These are phyloP conservation scores for Imbricaverruca yamaguchii DNA, from an alignment of 2,888 invertebrate genomes.

Conservation along the genomic window DNA sequence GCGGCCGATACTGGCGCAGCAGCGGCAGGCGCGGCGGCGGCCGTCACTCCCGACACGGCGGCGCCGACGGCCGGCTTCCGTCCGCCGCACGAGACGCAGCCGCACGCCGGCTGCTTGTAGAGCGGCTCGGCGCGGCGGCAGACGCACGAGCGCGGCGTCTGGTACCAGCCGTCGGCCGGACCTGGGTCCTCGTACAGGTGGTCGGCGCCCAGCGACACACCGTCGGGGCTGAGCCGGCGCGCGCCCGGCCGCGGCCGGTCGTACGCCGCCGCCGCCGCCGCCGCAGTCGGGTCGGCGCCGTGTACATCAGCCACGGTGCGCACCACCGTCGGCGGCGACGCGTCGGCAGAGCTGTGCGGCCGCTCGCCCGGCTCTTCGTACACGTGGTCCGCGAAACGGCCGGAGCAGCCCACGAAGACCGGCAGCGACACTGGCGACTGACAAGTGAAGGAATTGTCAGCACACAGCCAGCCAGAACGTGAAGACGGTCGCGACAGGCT, in stretches of 20 bases:
- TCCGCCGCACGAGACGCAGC: not conserved
- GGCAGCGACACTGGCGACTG: no score
- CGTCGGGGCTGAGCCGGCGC: not conserved
- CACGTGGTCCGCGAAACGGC: not conserved
- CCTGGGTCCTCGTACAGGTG: constrained; percentile 15
- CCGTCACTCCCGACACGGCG: not conserved
- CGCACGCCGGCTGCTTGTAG: not conserved
- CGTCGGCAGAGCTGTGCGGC: not conserved
- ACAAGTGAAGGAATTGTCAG: no score
- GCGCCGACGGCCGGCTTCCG: constrained; percentile 1
- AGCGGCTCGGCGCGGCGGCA: not conserved
- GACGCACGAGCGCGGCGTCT: not conserved
- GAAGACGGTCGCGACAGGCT: no score
- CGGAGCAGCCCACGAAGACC: no score
- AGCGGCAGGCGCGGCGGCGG: not conserved
- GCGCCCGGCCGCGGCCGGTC: not conserved
- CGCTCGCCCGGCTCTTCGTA: constrained; percentile 15
- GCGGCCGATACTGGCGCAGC: no score
- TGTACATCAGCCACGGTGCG: not conserved
- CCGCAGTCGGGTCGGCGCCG: not conserved
- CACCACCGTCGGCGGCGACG: not conserved
- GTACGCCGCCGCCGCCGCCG: not conserved
- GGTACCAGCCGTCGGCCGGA: constrained; percentile 8
- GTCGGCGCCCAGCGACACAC: not conserved
- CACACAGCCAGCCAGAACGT: no score